These are phyloP conservation scores for Temnopleurus reevesii DNA, from an alignment of 53 echinoderm and acorn worm genomes.

Conservation along the genomic window DNA sequence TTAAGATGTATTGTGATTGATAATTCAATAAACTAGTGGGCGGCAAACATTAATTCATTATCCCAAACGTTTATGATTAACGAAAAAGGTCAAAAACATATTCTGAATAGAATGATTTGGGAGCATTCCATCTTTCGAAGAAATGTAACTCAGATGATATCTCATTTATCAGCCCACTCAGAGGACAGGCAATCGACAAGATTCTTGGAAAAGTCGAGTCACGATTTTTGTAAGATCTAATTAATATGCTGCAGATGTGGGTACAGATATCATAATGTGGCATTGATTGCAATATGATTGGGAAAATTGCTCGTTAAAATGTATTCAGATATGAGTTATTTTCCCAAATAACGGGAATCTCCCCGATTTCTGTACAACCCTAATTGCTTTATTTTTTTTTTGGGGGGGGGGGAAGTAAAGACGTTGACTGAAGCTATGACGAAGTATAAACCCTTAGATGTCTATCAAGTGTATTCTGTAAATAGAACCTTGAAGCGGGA, in stretches of 20 bases:
- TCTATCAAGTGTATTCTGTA: too few relatives aligned
- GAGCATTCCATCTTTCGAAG: neutral
- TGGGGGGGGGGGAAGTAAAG: too few relatives aligned
- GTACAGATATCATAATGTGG: neutral
- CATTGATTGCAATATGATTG: neutral
- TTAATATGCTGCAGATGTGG: too few relatives aligned
- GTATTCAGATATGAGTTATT: too few relatives aligned
- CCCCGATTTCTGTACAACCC: neutral
- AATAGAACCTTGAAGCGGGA: too few relatives aligned
- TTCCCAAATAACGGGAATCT: neutral
- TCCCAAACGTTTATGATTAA: neutral
- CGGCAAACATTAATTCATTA: neutral
- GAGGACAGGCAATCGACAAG: neutral
- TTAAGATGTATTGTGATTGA: neutral
- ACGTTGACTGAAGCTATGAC: too few relatives aligned
- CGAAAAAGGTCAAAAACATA: neutral
- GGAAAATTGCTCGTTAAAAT: neutral
- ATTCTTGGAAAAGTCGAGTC: neutral
- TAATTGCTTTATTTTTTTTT: neutral
- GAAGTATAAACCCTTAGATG: too few relatives aligned
- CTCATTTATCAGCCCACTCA: neutral
- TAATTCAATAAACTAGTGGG: neutral
- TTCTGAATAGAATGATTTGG: neutral
- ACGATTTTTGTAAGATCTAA: too few relatives aligned
- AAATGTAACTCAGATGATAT: neutral